These are phyloP conservation scores for Standfussiana lucernea DNA, from an alignment of 2,888 invertebrate species.

Conservation along the genomic window DNA sequence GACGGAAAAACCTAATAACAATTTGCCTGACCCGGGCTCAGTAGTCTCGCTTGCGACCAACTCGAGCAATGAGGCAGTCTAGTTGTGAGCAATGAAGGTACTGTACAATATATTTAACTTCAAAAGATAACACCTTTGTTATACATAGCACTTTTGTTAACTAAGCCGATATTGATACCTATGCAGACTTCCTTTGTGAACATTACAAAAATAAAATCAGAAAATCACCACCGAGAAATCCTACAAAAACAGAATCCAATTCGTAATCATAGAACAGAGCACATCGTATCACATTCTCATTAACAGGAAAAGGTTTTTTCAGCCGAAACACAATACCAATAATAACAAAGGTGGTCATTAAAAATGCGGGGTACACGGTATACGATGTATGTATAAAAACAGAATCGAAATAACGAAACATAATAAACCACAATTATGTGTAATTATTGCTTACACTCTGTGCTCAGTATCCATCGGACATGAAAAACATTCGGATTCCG, in stretches of 20 bases:
- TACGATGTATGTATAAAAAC: slow-evolving; percentile 28
- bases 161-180: not conserved
- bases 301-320: slow-evolving; percentile 46
- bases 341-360: slow-evolving; percentile 55
- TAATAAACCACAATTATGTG: slow-evolving; percentile 55
- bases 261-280: slow-evolving; percentile 24
- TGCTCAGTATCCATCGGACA: slow-evolving; percentile 21
- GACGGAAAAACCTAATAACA: no score
- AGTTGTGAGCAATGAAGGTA: no score
- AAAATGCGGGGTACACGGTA: slow-evolving; percentile 32
- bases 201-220: not conserved
- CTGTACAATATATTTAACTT: not conserved
- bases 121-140: not conserved
- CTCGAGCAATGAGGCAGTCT: no score
- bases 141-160: no score
- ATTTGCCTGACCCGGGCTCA: no score
- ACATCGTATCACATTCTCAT: slow-evolving; percentile 55
- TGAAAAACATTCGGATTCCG: slow-evolving; percentile 39
- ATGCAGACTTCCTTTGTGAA: not conserved
- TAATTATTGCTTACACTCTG: slow-evolving; percentile 45
- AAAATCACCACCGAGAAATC: slow-evolving; percentile 10
- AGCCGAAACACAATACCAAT: slow-evolving; percentile 38
- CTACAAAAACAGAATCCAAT: not conserved
- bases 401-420: slow-evolving; percentile 49
- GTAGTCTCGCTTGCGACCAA: no score